Evolutionary conservation across 2,797 vertebrate species (phyloP).

Genomic region (Urosaurus nigricauda): DNA sequence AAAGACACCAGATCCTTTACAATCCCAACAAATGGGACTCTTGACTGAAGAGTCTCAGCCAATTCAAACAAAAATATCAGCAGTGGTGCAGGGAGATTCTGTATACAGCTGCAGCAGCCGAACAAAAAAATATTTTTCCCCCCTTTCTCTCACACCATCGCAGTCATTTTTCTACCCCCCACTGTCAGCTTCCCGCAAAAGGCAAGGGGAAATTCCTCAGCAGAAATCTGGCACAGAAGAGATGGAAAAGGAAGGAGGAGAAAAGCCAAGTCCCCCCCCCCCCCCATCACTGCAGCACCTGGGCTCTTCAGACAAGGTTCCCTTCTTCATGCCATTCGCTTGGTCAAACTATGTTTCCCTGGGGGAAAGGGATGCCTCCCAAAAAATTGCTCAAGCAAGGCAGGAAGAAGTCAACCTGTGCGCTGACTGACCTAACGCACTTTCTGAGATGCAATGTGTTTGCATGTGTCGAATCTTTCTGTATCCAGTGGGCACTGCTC

Average conservation of each 20-base stretch:
- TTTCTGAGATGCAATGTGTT: neutral
- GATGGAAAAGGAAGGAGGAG: neutral
- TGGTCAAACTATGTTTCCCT: neutral
- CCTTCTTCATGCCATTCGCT: neutral
- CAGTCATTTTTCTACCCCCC: constrained; percentile 1
- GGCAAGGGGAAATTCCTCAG: neutral
- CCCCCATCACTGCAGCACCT: constrained; percentile 31
- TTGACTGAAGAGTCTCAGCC: neutral
- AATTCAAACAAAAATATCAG: constrained; percentile 32
- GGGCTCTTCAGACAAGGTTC: neutral
- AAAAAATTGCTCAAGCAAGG: neutral
- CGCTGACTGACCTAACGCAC: neutral
- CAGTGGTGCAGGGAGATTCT: constrained; percentile 18
- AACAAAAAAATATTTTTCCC: neutral
- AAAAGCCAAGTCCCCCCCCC: neutral
- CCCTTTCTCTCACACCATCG: neutral
- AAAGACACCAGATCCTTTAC: neutral
- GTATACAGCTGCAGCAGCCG: neutral
- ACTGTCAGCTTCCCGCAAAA: constrained; percentile 18
- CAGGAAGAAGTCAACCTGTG: neutral
- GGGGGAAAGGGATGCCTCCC: neutral
- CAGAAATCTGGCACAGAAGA: neutral
- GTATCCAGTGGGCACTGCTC: too few species aligned
- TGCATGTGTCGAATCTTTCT: neutral
- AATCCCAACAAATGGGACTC: neutral